Conservation (phyloP, 2,113 vertebrate genomes). For the Balaeniceps rex region DNA sequence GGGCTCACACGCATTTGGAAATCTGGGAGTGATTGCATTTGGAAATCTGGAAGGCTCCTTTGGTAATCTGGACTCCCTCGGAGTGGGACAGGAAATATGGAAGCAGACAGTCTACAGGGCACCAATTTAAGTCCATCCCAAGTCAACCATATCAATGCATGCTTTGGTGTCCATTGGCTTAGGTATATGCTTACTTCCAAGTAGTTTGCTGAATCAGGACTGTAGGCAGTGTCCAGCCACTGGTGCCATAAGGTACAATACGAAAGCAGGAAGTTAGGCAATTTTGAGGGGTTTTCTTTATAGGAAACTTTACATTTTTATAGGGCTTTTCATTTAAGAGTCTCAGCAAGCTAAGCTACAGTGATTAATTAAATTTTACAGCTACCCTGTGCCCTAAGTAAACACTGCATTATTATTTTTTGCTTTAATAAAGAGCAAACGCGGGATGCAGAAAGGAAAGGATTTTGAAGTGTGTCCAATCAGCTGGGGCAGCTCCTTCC, state of each 20-base stretch:
- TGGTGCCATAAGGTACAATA: not conserved
- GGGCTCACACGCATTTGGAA: not conserved
- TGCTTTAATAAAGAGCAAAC: conserved; percentile 45
- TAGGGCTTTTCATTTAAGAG: conserved; percentile 26
- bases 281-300: conserved; percentile 22
- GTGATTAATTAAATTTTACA: conserved; percentile 58
- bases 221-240: not conserved
- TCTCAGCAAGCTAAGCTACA: conserved; percentile 26
- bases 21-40: not conserved
- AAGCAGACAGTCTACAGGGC: not conserved
- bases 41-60: not conserved
- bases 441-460: not conserved
- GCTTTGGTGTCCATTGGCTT: not conserved
- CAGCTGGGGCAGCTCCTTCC: not conserved
- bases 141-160: not conserved
- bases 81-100: not conserved
- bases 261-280: conserved; percentile 19
- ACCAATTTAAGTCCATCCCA: not conserved
- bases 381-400: not conserved
- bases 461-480: conserved; percentile 7
- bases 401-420: conserved; percentile 8
- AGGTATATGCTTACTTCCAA: not conserved
- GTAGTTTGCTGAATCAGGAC: conserved; percentile 1
- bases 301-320: conserved; percentile 12
- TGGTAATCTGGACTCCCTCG: not conserved